Conservation (phyloP, 1,140 invertebrate genomes). For the Eupristina koningsbergeri region DNA sequence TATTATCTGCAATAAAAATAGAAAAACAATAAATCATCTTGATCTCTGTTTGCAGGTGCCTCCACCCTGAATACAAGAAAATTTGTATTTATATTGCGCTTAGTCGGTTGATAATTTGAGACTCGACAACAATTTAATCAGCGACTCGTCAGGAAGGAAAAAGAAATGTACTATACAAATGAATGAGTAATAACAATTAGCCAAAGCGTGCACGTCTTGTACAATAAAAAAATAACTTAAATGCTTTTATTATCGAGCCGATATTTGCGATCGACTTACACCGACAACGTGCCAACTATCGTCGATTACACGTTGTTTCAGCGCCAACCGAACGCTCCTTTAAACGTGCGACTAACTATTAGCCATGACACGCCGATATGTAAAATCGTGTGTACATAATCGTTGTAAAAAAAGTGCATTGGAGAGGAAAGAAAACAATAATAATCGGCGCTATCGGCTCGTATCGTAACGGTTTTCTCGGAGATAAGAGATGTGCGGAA, state of each 20-base stretch:
- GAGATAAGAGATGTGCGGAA: not conserved
- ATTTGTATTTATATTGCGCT: not conserved
- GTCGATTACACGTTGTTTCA: not conserved
- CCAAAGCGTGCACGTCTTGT: not conserved
- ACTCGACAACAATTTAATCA: not conserved
- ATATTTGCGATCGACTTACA: not conserved
- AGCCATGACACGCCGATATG: not conserved
- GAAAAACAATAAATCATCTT: not conserved
- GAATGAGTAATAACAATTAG: not conserved
- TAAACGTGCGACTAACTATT: not conserved
- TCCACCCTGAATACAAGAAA: not conserved
- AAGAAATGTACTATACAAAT: not conserved
- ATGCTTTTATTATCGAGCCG: not conserved
- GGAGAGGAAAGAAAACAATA: not conserved
- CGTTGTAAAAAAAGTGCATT: not conserved
- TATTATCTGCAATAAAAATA: too few relatives aligned
- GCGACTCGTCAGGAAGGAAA: not conserved
- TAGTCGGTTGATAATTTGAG: not conserved
- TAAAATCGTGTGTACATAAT: not conserved
- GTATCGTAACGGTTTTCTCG: not conserved
- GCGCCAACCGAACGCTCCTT: not conserved
- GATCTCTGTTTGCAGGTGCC: not conserved
- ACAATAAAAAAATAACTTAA: not conserved
- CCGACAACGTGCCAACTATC: not conserved
- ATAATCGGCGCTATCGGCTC: not conserved